Evolutionary conservation across 2,113 vertebrate species (phyloP), one percentile per base, ranked within the genome.

Genomic region (Psittacula cyanocephala): DNA sequence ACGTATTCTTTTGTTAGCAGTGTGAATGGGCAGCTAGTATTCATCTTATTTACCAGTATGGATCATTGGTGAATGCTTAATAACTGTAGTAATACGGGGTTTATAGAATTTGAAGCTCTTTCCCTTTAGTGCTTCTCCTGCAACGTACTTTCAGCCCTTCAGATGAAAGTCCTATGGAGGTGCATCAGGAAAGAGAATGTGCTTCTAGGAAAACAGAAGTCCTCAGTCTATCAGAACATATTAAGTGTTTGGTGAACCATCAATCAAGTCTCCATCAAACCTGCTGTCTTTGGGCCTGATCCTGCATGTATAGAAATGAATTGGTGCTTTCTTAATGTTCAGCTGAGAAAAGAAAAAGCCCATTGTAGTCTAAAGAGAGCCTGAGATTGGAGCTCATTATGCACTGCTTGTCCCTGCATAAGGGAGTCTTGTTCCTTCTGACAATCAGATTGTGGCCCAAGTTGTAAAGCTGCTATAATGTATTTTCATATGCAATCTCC

Each of bases 371-470:
- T 62, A 44, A 69, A 90, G 83, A 84, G 82, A 76, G 79, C 10
- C 52, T 37, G 76, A 90, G 76, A 47, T 93, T 41, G 80, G 65
- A 86, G 86, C 59, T 95, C 83, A 87, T 96, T 94, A 87, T 55
- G 47, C 29, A 2, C 91, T 72, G 63, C 92, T 95, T 1, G 15
- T 93, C 97, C 75, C 68, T 1, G 8, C 85, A 95, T 91, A 94
- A 96, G 67, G 88, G 85, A 94, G 88, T 63, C 86, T 89, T 94
- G 94, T 96, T 97, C 80, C 74, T 72, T 69, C 84, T 90, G 88
- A 97, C 90, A 96, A 97, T 96, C 80, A 93, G 92, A 85, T 94
- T 89, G 80, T 89, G 74, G 80, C 68, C 90, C 50, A 41, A 74
- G 83, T 35, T 95, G 91, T 93, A 95, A 96, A 95, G 93, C 95